Percentiles rank a stretch among this genome's conserved stretches.
phyloP scores from a whole-genome alignment of 2,113 vertebrate genomes.

The Tachycineta bicolor region DNA sequence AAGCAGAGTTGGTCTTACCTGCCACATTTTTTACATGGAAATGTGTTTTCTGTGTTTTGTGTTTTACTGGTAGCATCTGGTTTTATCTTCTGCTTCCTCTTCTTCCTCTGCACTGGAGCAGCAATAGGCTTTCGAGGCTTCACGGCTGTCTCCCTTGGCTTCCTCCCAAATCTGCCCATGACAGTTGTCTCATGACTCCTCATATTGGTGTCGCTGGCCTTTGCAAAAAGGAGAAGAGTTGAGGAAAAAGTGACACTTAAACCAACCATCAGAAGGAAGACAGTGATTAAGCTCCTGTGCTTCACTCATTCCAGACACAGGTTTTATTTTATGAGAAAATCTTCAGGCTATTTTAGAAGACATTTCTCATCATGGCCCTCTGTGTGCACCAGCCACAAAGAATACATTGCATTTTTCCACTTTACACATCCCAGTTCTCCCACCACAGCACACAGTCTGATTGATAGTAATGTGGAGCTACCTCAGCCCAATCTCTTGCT shows the following conservation, averaged over 20 bases:
- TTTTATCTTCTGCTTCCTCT: slow-evolving; percentile 70
- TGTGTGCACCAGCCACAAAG: not conserved
- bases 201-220: slow-evolving; percentile 77
- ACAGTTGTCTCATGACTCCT: slow-evolving; percentile 75
- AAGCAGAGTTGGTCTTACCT: slow-evolving; percentile 76
- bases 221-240: not conserved
- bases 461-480: not conserved
- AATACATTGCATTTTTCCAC: not conserved
- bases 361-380: not conserved
- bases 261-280: not conserved
- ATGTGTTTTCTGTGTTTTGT: slow-evolving; percentile 87
- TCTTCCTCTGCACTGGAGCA: slow-evolving; percentile 72
- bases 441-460: not conserved
- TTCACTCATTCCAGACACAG: not conserved
- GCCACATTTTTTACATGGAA: slow-evolving; percentile 99
- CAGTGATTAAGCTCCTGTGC: not conserved
- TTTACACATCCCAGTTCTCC: not conserved
- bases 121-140: slow-evolving; percentile 70
- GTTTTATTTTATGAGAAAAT: not conserved
- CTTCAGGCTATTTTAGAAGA: not conserved
- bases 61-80: slow-evolving; percentile 74
- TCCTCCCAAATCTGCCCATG: slow-evolving; percentile 55
- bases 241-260: not conserved
- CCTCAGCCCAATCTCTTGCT: not conserved
- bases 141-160: slow-evolving; percentile 69